Evolutionary conservation across 2,888 invertebrate genomes (phyloP).

Genomic region (Eristalis tenax): DNA sequence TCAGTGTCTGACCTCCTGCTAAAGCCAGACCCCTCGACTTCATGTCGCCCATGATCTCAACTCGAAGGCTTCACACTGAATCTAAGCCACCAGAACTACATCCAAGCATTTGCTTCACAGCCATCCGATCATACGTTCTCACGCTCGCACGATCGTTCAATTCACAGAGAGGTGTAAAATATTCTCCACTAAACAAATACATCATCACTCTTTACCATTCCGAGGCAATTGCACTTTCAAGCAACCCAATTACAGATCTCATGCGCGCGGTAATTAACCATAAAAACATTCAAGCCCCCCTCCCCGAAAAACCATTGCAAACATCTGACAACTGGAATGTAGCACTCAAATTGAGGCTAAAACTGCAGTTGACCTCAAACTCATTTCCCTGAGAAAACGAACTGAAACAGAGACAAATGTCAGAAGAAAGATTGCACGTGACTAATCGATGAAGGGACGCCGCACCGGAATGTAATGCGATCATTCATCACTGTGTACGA

Average conservation of each 20-base stretch:
- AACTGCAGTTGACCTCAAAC: neutral
- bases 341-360: neutral
- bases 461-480: neutral
- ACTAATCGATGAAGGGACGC: neutral
- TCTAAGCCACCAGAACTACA: neutral
- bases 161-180: neutral
- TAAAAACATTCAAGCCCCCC: neutral
- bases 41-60: neutral
- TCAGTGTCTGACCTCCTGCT: neutral
- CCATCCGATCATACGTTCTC: neutral
- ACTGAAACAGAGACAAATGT: neutral
- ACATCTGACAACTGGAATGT: neutral
- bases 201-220: no score
- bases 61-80: neutral
- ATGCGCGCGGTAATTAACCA: neutral
- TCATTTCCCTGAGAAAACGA: neutral
- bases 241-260: neutral
- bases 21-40: neutral
- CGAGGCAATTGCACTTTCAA: neutral
- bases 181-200: no score
- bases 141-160: neutral
- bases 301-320: neutral
- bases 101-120: neutral
- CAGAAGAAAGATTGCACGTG: neutral
- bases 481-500: neutral